Percentiles rank a stretch among this genome's conserved stretches.
phyloP scores from a whole-genome alignment of 2,797 vertebrate species.

The Alca torda region DNA sequence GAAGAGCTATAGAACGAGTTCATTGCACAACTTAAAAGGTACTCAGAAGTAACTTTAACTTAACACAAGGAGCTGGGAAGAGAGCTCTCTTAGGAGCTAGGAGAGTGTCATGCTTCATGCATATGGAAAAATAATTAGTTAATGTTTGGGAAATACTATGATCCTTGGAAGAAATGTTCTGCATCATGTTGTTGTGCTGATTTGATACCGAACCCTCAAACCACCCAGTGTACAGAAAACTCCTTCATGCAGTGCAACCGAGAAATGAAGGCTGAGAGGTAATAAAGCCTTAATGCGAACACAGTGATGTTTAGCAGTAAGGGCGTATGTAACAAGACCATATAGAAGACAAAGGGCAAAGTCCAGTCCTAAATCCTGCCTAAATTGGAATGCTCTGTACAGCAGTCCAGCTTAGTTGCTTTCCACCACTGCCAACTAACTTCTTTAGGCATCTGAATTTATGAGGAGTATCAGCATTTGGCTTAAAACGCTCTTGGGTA shows the following conservation, averaged over 20 bases:
- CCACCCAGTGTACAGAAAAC: not conserved
- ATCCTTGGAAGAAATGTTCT: not conserved
- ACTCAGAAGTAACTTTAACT: not conserved
- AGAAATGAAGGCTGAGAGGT: not conserved
- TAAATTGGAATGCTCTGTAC: not conserved
- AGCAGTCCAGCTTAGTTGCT: not conserved
- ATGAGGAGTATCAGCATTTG: not conserved
- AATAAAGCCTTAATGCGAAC: not conserved
- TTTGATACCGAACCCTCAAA: not conserved
- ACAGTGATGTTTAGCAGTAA: not conserved
- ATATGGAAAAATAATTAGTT: not conserved
- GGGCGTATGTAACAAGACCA: rapidly evolving
- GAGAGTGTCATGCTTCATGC: not conserved
- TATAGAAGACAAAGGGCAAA: not conserved
- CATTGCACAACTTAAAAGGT: not conserved
- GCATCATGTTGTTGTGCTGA: not conserved
- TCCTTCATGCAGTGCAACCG: not conserved
- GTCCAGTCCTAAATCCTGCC: not conserved
- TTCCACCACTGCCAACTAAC: not conserved
- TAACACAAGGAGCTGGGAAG: not conserved
- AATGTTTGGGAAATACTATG: not conserved
- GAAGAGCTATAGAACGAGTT: not conserved
- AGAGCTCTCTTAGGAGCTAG: not conserved
- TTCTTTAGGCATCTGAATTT: not conserved
- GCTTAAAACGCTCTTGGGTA: not conserved